Evolutionary conservation across 2,797 vertebrate species (phyloP), one percentile per base, ranked within the genome.

Genomic region (Allobates femoralis): DNA sequence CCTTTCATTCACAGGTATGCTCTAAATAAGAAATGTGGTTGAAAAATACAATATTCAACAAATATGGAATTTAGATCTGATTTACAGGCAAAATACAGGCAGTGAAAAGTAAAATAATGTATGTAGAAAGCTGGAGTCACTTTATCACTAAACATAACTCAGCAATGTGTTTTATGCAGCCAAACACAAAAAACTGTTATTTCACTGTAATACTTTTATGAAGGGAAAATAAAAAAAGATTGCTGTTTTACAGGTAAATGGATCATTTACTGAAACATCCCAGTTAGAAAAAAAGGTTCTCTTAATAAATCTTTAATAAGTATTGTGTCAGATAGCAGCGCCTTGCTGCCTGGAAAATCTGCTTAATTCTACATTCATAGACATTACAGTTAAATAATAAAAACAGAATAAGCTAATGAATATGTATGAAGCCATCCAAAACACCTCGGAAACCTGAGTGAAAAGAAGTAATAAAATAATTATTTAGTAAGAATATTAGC

Each of bases 121-220:
- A 51, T 51, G 10, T 51, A 51, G 15, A 51, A 16, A 12, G 10
- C 7, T 51, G n/a, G 41, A 81, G 60, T 81, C 60, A 67, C 64
- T 64, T 51, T 8, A 81, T 30, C 79, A 64, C 79, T 66, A 30
- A 51, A 46, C 58, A 81, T 81, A 81, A 64, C 66, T 81, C 66
- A 81, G 32, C n/a, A n/a, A n/a, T n/a, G n/a, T n/a, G n/a, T n/a
- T n/a, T n/a, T n/a, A n/a, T n/a, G n/a, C n/a, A n/a, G n/a, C n/a
- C n/a, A n/a, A n/a, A n/a, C n/a, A n/a, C n/a, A n/a, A n/a, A n/a
- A n/a, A n/a, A n/a, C n/a, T n/a, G n/a, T n/a, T n/a, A 23, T 62
- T 64, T 11, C 32, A 58, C 34, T 73, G 51, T 46, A 10, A 58
- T 83, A 74, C 73, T 83, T 69, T 73, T 73, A 60, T 58, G 53